phyloP scores from a whole-genome alignment of 1,140 invertebrate species.

The Steinernema feltiae region DNA sequence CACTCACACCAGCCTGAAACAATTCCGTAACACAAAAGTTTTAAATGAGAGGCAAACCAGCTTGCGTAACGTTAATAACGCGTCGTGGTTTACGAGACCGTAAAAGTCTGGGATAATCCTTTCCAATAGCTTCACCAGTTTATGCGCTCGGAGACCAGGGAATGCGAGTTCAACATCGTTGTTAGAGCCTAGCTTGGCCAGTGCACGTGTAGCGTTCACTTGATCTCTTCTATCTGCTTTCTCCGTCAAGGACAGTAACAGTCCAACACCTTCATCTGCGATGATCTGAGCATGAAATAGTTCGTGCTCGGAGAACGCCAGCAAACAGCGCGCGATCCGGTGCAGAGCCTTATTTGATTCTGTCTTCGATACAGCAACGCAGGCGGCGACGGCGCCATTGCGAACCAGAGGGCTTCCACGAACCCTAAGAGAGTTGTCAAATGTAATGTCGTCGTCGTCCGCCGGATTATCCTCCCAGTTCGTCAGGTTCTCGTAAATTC shows the following conservation, averaged over 20 bases:
- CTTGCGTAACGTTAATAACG: slow-evolving; percentile 89
- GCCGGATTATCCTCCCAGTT: slow-evolving; percentile 98
- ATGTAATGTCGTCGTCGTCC: slow-evolving; percentile 87
- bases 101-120: slow-evolving; percentile 77
- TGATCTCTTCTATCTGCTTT: slow-evolving; percentile 66
- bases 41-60: slow-evolving; percentile 61
- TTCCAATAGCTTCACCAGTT: slow-evolving; percentile 81
- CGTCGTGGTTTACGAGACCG: slow-evolving; percentile 89
- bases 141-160: slow-evolving; percentile 61
- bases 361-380: slow-evolving; percentile 81
- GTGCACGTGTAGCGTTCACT: slow-evolving; percentile 80
- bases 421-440: slow-evolving; percentile 80
- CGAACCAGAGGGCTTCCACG: slow-evolving; percentile 73
- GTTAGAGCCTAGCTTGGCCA: slow-evolving; percentile 87
- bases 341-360: slow-evolving; percentile 67
- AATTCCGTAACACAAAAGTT: slow-evolving; percentile 45
- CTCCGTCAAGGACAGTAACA: slow-evolving; percentile 47
- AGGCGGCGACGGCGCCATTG: slow-evolving; percentile 76
- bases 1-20: slow-evolving; percentile 38
- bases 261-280: slow-evolving; percentile 51
- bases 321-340: slow-evolving; percentile 47
- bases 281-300: slow-evolving; percentile 52
- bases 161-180: slow-evolving; percentile 96
- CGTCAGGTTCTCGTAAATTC: slow-evolving; percentile 82
- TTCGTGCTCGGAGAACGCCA: slow-evolving; percentile 41